A percentile compares a stretch with the other conserved stretches of the same genome.
phyloP scores from a whole-genome alignment of 2,888 invertebrate genomes.

The Campopleginae sp. region DNA sequence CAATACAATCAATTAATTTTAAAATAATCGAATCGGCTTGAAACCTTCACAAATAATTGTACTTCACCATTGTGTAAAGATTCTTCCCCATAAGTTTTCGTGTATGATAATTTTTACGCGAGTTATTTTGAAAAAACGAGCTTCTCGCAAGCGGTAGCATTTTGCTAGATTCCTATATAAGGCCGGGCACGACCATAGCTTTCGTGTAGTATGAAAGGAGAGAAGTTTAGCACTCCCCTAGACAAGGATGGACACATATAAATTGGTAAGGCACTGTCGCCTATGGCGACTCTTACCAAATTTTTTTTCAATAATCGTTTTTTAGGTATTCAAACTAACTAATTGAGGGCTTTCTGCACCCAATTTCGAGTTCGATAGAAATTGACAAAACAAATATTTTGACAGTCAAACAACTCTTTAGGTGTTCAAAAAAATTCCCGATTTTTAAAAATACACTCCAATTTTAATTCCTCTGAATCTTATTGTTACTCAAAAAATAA shows the following conservation, averaged over 20 bases:
- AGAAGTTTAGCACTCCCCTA: constrained; percentile 98
- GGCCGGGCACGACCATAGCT: rapidly evolving
- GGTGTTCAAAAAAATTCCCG: too few species aligned
- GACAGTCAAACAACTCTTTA: too few species aligned
- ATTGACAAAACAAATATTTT: neutral
- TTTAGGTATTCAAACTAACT: neutral
- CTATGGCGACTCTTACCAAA: constrained; percentile 77
- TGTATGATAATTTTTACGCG: constrained; percentile 11
- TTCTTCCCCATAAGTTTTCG: constrained; percentile 4
- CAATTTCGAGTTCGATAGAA: neutral
- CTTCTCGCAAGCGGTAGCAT: constrained; percentile 76
- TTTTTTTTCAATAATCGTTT: constrained; percentile 71
- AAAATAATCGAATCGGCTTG: neutral
- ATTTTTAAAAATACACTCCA: neutral
- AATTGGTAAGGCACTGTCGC: constrained; percentile 82
- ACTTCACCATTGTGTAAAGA: constrained; percentile 20
- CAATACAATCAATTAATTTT: neutral
- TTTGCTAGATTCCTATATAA: constrained; percentile 77
- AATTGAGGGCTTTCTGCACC: neutral
- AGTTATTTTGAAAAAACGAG: constrained; percentile 61
- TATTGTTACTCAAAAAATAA: neutral
- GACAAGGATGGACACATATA: constrained; percentile 89
- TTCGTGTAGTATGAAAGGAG: constrained; percentile 98
- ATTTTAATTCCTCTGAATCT: neutral
- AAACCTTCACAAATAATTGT: constrained; percentile 46